A percentile compares a stretch with the other conserved stretches of the same genome.
These are phyloP conservation scores for Athrips mouffetella DNA, from an alignment of 2,888 invertebrate species.

Conservation along the genomic window DNA sequence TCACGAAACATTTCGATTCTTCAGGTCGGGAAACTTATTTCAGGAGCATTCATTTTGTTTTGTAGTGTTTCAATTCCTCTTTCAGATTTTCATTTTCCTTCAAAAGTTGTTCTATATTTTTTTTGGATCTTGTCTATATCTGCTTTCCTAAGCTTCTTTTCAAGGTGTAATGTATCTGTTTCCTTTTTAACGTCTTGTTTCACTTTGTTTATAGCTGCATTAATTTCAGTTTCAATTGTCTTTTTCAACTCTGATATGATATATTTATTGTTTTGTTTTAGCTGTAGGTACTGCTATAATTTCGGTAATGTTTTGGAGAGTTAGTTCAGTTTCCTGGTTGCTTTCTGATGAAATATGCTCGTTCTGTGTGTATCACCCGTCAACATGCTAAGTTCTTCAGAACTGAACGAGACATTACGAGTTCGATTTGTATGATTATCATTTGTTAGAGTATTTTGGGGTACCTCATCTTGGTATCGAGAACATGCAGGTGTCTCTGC, in stretches of 20 bases:
- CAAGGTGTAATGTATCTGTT: neutral
- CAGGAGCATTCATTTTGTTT: neutral
- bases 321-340: neutral
- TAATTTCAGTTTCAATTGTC: constrained; percentile 4
- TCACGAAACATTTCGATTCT: constrained; percentile 4
- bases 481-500: neutral
- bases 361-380: neutral
- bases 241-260: constrained; percentile 4
- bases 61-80: constrained; percentile 1
- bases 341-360: neutral
- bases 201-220: constrained; percentile 1
- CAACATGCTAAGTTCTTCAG: neutral
- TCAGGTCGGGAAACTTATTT: neutral
- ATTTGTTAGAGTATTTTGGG: neutral
- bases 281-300: neutral
- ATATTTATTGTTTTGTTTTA: constrained; percentile 8
- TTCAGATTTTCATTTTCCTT: constrained; percentile 5
- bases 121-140: constrained; percentile 3
- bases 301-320: constrained; percentile 3
- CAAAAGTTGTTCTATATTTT: constrained; percentile 8
- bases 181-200: constrained; percentile 2
- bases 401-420: neutral
- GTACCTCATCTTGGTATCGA: neutral
- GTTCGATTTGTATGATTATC: neutral
- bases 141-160: constrained; percentile 2